Percentiles rank a stretch among this genome's conserved stretches.
These are phyloP conservation scores for Drosophila tripunctata DNA, from an alignment of 2,888 invertebrate species.

Conservation along the genomic window DNA sequence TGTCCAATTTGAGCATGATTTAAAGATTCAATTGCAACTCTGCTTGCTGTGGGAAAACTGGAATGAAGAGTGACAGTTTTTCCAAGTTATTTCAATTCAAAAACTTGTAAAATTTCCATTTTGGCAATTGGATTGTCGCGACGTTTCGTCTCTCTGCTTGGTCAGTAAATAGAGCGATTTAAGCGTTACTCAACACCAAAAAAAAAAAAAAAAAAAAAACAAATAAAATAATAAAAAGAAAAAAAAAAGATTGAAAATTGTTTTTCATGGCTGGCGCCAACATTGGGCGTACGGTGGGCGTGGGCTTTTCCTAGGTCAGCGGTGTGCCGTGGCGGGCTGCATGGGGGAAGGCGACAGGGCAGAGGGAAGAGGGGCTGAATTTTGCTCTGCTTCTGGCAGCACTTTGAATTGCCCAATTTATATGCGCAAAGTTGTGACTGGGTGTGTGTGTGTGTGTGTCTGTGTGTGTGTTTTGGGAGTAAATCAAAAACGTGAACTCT, in stretches of 20 bases:
- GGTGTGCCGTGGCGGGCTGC: too few relatives aligned
- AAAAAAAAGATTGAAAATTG: slow-evolving; percentile 10
- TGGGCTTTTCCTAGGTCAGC: not conserved
- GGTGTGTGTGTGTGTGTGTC: slow-evolving; percentile 16
- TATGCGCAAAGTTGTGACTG: slow-evolving; percentile 67
- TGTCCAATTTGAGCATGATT: not conserved
- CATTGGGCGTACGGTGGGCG: slow-evolving; percentile 14
- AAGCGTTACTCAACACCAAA: slow-evolving; percentile 26
- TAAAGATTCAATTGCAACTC: not conserved
- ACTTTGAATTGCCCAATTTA: slow-evolving; percentile 60
- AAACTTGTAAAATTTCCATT: not conserved
- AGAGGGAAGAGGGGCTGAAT: not conserved
- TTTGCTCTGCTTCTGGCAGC: slow-evolving; percentile 33
- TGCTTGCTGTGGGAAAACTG: not conserved
- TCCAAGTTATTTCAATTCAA: not conserved
- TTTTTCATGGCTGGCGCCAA: slow-evolving; percentile 34
- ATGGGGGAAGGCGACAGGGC: not conserved
- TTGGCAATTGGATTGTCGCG: not conserved
- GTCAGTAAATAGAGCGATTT: slow-evolving; percentile 43
- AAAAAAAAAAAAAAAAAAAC: not conserved
- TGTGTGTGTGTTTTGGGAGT: slow-evolving; percentile 47
- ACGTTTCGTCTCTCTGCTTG: not conserved
- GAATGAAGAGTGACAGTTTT: not conserved
- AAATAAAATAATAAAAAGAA: not conserved
- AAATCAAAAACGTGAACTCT: slow-evolving; percentile 74